These are phyloP conservation scores for Teinopalpus imperialis DNA, from an alignment of 2,888 invertebrate species.

Conservation along the genomic window DNA sequence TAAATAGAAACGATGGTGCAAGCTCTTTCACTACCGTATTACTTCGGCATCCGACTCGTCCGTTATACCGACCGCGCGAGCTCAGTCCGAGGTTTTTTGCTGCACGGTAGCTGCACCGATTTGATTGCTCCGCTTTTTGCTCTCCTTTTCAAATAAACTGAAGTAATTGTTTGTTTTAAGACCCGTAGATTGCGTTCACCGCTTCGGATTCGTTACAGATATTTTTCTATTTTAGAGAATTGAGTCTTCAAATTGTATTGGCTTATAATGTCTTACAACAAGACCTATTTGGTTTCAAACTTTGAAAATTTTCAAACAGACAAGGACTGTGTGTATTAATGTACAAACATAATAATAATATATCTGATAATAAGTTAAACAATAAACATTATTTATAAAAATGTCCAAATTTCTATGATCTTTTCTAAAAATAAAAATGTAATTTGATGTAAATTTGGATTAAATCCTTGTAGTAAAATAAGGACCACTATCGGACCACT, in stretches of 20 bases:
- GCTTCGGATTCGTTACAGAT: slow-evolving; percentile 73
- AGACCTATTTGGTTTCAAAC: too few species aligned
- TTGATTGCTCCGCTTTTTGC: slow-evolving; percentile 77
- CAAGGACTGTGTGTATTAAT: too few species aligned
- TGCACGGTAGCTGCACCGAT: slow-evolving; percentile 72
- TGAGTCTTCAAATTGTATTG: slow-evolving; percentile 58
- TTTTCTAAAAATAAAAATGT: too few species aligned
- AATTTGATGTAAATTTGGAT: too few species aligned
- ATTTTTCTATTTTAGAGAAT: slow-evolving; percentile 66
- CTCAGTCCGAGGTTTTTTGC: slow-evolving; percentile 64
- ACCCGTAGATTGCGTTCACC: slow-evolving; percentile 67
- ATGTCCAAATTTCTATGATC: too few species aligned
- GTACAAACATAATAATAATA: too few species aligned
- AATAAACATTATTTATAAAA: too few species aligned
- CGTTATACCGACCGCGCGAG: slow-evolving; percentile 23
- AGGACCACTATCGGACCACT: slow-evolving; percentile 34
- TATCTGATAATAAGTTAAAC: too few species aligned
- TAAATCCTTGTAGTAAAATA: slow-evolving; percentile 4
- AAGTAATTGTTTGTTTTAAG: slow-evolving; percentile 82
- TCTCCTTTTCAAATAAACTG: slow-evolving; percentile 75
- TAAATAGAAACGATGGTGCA: not conserved
- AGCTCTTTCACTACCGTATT: slow-evolving; percentile 55
- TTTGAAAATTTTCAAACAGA: too few species aligned
- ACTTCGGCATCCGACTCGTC: slow-evolving; percentile 29
- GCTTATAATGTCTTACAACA: not conserved